A percentile compares a stretch with the other conserved stretches of the same genome.
phyloP scores from a whole-genome alignment of 2,888 invertebrate genomes.

The Flabesymbios commensalis region DNA sequence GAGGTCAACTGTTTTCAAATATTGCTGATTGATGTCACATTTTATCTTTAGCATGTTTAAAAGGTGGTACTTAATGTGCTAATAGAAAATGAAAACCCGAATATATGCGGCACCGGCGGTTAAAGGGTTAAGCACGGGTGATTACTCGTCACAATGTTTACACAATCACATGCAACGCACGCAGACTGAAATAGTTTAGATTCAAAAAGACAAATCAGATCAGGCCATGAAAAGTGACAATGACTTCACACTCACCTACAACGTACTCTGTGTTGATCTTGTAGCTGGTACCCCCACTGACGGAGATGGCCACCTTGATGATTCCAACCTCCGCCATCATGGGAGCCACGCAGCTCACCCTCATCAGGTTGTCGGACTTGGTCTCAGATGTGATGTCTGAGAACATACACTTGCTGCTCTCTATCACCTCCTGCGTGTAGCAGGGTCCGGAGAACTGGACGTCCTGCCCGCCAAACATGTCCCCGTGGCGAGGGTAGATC shows the following conservation, averaged over 20 bases:
- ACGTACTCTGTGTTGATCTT: conserved; percentile 89
- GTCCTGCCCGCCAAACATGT: conserved; percentile 95
- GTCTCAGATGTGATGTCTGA: conserved; percentile 32
- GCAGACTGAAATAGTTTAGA: no score
- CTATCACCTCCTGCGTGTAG: conserved; percentile 71
- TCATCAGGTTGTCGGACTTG: conserved; percentile 33
- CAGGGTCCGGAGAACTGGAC: conserved; percentile 97
- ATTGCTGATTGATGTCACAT: no score
- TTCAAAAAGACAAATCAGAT: no score
- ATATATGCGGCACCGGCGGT: no score
- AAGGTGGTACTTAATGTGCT: no score
- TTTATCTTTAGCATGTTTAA: no score
- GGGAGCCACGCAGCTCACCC: conserved; percentile 86
- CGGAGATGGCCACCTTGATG: conserved; percentile 82
- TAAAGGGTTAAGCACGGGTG: no score
- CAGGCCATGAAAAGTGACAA: no score
- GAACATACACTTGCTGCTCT: conserved; percentile 70
- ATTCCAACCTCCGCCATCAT: conserved; percentile 85
- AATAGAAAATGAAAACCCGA: no score
- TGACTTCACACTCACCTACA: conserved; percentile 85
- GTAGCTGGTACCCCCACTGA: conserved; percentile 76
- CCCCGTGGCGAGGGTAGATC: conserved; percentile 67
- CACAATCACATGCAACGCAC: no score
- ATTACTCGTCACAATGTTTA: no score
- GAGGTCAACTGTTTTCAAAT: no score